Evolutionary conservation across 2,888 invertebrate genomes (phyloP), one percentile per base, ranked within the genome.

Genomic region (Microctonus brassicae): DNA sequence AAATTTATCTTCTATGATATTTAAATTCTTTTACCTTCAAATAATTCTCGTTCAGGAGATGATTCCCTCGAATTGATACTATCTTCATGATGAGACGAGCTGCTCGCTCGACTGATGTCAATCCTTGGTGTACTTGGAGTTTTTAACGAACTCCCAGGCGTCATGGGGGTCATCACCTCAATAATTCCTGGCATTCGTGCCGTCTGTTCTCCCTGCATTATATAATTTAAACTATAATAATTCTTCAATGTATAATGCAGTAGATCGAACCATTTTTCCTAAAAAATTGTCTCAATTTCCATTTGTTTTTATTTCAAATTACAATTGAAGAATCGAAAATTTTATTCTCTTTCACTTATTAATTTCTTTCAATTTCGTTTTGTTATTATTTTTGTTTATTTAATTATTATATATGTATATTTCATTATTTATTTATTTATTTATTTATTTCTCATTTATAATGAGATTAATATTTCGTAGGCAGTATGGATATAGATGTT

Each of bases 51-150:
- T 86, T 96, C 96, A 0, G 96, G 95, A 62, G 95, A 94, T 82
- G 94, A 94, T 82, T 95, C 95, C 61, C 94, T 91, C 62, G 87
- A 87, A 61, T 83, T 83, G 74, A 85, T 86, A 80, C 94, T 95
- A 84, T 95, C 95, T 80, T 90, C 90, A 84, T 95, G 95, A 82
- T 96, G 95, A 42, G 95, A 95, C 71, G 95, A 95, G 86, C 95
- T 95, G 83, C 95, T 95, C 5, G 96, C 96, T 78, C 96, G 91
- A 78, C 95, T 96, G 86, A 96, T 94, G 89, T 96, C 96, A 80
- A 96, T 96, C 82, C 96, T 91, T 24, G 96, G 96, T 65, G 95
- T 93, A 77, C 92, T 91, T 22, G 94, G 93, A 58, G 94, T 92
- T 79, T 90, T 90, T 53, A 91, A 85, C 73, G 88, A 84, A 75